Percentiles rank a stretch among this genome's conserved stretches.
Conservation (phyloP, 64 coral and sea anemone genomes). For the Catalaphyllia jardinei region DNA sequence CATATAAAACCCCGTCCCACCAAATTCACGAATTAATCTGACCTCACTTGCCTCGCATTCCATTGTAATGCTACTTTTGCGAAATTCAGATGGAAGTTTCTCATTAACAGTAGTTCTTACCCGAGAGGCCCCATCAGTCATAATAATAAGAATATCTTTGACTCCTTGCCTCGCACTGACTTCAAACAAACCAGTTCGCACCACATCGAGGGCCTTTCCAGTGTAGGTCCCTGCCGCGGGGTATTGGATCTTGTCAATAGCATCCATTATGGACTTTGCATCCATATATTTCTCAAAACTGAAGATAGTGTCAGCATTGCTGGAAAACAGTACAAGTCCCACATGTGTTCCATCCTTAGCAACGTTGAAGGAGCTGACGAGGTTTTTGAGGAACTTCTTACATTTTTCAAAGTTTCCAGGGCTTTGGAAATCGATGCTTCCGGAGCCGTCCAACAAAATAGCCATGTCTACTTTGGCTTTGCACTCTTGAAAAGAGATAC, state of each 20-base stretch:
- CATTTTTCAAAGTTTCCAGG: constrained; percentile 71
- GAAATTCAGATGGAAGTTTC: background rate
- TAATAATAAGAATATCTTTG: constrained; percentile 56
- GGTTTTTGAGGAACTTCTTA: constrained; percentile 59
- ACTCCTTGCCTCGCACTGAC: constrained; percentile 63
- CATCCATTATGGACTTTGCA: constrained; percentile 4
- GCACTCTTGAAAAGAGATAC: constrained; percentile 37
- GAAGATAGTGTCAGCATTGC: constrained; percentile 31
- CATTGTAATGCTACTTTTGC: background rate
- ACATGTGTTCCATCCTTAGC: constrained; percentile 59
- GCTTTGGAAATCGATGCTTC: constrained; percentile 68
- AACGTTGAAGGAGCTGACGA: constrained; percentile 64
- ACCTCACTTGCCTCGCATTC: too few relatives aligned
- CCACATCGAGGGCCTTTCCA: constrained; percentile 55
- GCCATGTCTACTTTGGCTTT: constrained; percentile 76
- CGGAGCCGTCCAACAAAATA: constrained; percentile 81
- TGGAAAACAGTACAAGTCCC: constrained; percentile 73
- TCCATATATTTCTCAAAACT: constrained; percentile 67
- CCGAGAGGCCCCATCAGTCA: constrained; percentile 66
- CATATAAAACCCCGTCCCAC: too few relatives aligned
- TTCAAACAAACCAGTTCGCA: constrained; percentile 48
- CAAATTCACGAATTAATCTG: too few relatives aligned
- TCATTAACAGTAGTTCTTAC: constrained; percentile 10
- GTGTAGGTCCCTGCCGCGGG: constrained; percentile 45
- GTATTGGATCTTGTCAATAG: constrained; percentile 69